Evolutionary conservation across 2,888 invertebrate genomes (phyloP).

Genomic region (Volucella bombylans): DNA sequence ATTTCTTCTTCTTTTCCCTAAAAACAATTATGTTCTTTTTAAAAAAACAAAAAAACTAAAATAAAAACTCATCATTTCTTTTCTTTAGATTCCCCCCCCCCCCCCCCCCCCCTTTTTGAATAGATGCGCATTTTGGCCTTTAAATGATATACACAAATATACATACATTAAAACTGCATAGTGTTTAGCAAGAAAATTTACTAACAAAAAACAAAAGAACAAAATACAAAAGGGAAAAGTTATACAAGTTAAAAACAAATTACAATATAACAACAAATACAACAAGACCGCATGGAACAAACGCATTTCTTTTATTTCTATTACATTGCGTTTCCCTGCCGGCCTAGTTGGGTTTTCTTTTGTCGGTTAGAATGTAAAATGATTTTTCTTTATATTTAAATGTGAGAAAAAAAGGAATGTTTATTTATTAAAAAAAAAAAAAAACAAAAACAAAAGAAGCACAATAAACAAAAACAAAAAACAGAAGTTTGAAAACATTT

Average conservation of each 20-base stretch:
- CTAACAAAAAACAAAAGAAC: conserved; percentile 43
- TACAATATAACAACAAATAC: conserved; percentile 21
- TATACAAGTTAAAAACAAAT: neutral
- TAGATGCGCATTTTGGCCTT: conserved; percentile 71
- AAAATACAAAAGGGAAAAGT: conserved; percentile 13
- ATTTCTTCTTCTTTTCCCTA: conserved; percentile 54
- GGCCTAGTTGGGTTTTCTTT: conserved; percentile 40
- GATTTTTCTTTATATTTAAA: conserved; percentile 45
- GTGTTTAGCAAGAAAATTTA: conserved; percentile 48
- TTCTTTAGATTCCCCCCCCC: conserved; percentile 1
- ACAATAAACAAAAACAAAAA: neutral
- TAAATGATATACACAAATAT: conserved; percentile 53
- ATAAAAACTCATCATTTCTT: conserved; percentile 47
- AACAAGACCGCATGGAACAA: conserved; percentile 51
- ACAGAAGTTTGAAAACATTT: conserved; percentile 19
- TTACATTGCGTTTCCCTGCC: conserved; percentile 57
- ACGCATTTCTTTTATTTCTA: conserved; percentile 59
- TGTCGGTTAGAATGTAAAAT: conserved; percentile 25
- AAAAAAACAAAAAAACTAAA: conserved; percentile 17
- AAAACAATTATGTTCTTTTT: conserved; percentile 41
- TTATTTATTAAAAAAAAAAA: conserved; percentile 36
- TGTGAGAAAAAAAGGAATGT: conserved; percentile 17
- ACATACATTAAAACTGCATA: conserved; percentile 46
- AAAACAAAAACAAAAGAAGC: neutral
- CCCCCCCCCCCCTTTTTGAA: no score